Conservation (phyloP, 1,140 invertebrate genomes). For the Penaeus japonicus region DNA sequence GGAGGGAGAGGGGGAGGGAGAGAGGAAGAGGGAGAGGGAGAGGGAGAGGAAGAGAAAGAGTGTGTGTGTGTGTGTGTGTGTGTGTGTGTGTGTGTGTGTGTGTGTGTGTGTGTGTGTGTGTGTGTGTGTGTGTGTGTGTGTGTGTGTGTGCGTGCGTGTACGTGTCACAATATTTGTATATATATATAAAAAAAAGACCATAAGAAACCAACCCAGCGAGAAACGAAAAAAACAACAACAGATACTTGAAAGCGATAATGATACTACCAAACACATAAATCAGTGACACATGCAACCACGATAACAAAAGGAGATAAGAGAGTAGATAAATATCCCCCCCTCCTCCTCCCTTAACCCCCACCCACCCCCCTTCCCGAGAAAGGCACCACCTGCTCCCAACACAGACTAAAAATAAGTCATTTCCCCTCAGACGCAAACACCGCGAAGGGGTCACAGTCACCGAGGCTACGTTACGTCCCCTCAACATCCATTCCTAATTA, state of each 20-base stretch:
- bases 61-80: conserved; percentile 52
- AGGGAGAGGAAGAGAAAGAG: conserved; percentile 34
- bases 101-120: conserved; percentile 59
- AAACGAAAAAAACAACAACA: conserved; percentile 7
- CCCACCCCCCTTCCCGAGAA: neutral
- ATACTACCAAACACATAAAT: neutral
- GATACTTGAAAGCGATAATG: neutral
- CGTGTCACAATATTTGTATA: neutral
- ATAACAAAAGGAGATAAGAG: neutral
- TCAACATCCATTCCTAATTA: no score
- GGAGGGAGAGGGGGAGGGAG: conserved; percentile 63
- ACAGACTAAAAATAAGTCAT: no score
- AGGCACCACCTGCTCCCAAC: no score
- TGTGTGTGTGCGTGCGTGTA: neutral
- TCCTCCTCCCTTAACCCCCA: neutral
- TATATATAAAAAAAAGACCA: neutral
- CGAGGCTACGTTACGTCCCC: no score
- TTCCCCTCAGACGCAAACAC: no score
- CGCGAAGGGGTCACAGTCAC: no score
- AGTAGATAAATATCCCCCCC: neutral
- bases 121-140: neutral
- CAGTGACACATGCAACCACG: neutral
- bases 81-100: conserved; percentile 62
- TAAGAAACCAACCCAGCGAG: neutral
- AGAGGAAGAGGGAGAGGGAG: conserved; percentile 20